Percentiles rank a stretch among this genome's conserved stretches.
Conservation (phyloP, 2,888 invertebrate genomes). For the Drosophila cyrtoloma region DNA sequence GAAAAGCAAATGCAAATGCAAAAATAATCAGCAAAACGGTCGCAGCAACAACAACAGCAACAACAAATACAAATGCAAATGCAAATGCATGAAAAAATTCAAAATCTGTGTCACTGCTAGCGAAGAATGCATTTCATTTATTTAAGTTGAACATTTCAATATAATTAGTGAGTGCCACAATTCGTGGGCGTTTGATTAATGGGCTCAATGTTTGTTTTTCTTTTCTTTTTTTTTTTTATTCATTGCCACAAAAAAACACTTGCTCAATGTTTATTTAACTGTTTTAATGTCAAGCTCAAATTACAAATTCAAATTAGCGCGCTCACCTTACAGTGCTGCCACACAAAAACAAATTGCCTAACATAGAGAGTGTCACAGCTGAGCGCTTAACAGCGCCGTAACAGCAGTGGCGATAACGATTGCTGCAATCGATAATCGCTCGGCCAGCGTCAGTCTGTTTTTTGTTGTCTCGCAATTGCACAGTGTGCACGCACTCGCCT, state of each 20-base stretch:
- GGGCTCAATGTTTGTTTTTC: slow-evolving; percentile 12
- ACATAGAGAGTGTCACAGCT: slow-evolving; percentile 4
- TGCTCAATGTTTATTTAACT: background rate
- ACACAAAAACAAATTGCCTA: background rate
- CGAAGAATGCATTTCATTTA: slow-evolving; percentile 54
- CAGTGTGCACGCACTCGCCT: slow-evolving; percentile 21
- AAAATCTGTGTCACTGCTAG: slow-evolving; percentile 70
- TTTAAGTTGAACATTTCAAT: slow-evolving; percentile 35
- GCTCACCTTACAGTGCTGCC: slow-evolving; percentile 27
- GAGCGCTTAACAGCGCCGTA: slow-evolving; percentile 1
- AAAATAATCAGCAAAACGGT: slow-evolving; percentile 36
- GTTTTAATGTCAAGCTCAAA: slow-evolving; percentile 2
- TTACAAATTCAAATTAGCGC: slow-evolving; percentile 31
- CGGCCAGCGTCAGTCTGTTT: slow-evolving; percentile 36
- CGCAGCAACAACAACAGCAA: slow-evolving; percentile 19
- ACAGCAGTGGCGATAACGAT: slow-evolving; percentile 14
- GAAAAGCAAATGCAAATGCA: slow-evolving; percentile 12
- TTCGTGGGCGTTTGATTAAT: slow-evolving; percentile 71
- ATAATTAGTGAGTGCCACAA: slow-evolving; percentile 39
- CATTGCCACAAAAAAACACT: slow-evolving; percentile 23
- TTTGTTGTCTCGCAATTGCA: slow-evolving; percentile 40
- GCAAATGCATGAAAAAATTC: slow-evolving; percentile 38
- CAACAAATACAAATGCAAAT: slow-evolving; percentile 25
- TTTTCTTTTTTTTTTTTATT: slow-evolving; percentile 1
- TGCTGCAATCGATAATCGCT: slow-evolving; percentile 34